These are phyloP conservation scores for Nasonia giraulti DNA, from an alignment of 1,140 invertebrate species.

Conservation along the genomic window DNA sequence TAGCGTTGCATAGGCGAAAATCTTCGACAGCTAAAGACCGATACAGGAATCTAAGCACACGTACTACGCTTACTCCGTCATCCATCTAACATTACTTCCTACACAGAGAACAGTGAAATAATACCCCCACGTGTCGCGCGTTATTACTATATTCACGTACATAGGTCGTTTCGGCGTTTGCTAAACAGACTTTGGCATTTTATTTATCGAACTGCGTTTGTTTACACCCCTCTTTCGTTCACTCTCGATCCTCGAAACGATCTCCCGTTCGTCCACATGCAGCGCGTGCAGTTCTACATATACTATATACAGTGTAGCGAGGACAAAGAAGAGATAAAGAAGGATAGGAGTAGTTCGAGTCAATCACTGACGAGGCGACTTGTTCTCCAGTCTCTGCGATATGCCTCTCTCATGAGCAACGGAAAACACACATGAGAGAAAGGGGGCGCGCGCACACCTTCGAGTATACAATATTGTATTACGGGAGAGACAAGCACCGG, in stretches of 20 bases:
- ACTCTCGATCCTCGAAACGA: not conserved
- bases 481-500: not conserved
- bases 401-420: not conserved
- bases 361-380: not conserved
- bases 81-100: too few relatives aligned
- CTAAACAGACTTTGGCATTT: constrained; percentile 14
- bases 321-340: not conserved
- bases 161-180: not conserved
- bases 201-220: constrained; percentile 10
- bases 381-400: constrained; percentile 3
- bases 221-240: not conserved
- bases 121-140: not conserved
- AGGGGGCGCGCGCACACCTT: not conserved
- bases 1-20: too few relatives aligned
- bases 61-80: too few relatives aligned
- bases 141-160: not conserved
- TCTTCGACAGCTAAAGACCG: too few relatives aligned
- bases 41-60: too few relatives aligned
- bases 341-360: not conserved
- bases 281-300: not conserved
- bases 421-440: not conserved
- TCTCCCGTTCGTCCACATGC: not conserved
- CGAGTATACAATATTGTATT: not conserved
- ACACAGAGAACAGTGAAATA: not conserved
- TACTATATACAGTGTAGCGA: not conserved